Evolutionary conservation across 2,797 vertebrate species (phyloP).

Genomic region (Hirundo rustica): DNA sequence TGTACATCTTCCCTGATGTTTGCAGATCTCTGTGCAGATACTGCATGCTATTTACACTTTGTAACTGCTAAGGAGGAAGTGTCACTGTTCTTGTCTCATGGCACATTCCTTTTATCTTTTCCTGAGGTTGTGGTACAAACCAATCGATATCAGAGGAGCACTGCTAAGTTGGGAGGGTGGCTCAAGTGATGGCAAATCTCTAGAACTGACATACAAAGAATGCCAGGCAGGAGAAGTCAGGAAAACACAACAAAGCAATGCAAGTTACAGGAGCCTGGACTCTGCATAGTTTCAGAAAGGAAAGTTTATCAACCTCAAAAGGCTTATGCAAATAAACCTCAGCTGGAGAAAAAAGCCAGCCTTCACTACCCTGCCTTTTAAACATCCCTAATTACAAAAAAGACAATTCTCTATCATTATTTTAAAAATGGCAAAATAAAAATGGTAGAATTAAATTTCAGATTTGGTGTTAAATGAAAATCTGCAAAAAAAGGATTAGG

Average conservation of each 20-base stretch:
- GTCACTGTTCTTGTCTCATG: neutral
- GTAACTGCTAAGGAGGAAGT: neutral
- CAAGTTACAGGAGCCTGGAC: neutral
- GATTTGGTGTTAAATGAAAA: neutral
- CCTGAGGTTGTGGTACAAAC: neutral
- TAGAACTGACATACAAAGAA: neutral
- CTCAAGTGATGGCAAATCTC: neutral
- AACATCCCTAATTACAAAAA: neutral
- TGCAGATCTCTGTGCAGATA: neutral
- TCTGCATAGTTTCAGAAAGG: neutral
- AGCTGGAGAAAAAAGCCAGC: rapidly evolving
- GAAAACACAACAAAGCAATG: neutral
- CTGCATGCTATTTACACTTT: neutral
- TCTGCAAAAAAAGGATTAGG: neutral
- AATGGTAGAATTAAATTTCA: neutral
- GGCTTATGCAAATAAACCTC: neutral
- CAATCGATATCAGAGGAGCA: neutral
- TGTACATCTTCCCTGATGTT: neutral
- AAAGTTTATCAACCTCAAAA: neutral
- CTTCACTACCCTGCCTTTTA: neutral
- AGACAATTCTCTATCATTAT: neutral
- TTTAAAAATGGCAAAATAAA: neutral
- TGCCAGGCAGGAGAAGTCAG: neutral
- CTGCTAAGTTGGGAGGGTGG: neutral
- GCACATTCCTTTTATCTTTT: neutral